Evolutionary conservation across 2,888 invertebrate genomes (phyloP).

Genomic region (Rapana venosa): DNA sequence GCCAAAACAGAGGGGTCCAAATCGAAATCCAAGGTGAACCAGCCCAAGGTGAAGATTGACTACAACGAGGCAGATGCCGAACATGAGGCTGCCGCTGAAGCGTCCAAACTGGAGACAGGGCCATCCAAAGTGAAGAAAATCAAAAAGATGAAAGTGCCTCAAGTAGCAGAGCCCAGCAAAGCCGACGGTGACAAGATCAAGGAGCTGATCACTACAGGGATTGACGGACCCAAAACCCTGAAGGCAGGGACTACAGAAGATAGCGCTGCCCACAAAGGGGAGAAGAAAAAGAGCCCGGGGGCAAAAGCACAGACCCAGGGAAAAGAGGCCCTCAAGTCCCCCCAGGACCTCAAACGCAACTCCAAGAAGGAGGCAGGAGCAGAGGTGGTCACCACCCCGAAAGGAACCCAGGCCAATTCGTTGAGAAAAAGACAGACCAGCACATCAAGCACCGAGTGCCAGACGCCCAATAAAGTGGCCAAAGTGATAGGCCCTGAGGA

Average conservation of each 20-base stretch:
- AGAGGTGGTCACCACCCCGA: constrained; percentile 6
- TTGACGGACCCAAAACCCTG: background rate
- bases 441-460: constrained; percentile 56
- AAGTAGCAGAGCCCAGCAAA: constrained; percentile 33
- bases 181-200: constrained; percentile 12
- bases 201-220: background rate
- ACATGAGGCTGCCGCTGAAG: constrained; percentile 42
- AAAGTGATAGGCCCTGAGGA: constrained; percentile 40
- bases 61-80: constrained; percentile 52
- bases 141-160: constrained; percentile 40
- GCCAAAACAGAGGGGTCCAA: constrained; percentile 41
- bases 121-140: constrained; percentile 56
- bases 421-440: constrained; percentile 65
- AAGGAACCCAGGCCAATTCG: constrained; percentile 42
- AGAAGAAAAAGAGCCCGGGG: constrained; percentile 47
- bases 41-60: constrained; percentile 54
- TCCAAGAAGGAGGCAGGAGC: constrained; percentile 17
- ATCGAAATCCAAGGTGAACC: constrained; percentile 43
- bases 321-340: constrained; percentile 33
- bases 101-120: constrained; percentile 41
- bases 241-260: background rate
- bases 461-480: constrained; percentile 48
- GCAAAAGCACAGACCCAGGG: background rate
- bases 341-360: constrained; percentile 1
- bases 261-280: constrained; percentile 26